These are phyloP conservation scores for Schlechtendalia chinensis DNA, from an alignment of 1,140 invertebrate species.

Conservation along the genomic window DNA sequence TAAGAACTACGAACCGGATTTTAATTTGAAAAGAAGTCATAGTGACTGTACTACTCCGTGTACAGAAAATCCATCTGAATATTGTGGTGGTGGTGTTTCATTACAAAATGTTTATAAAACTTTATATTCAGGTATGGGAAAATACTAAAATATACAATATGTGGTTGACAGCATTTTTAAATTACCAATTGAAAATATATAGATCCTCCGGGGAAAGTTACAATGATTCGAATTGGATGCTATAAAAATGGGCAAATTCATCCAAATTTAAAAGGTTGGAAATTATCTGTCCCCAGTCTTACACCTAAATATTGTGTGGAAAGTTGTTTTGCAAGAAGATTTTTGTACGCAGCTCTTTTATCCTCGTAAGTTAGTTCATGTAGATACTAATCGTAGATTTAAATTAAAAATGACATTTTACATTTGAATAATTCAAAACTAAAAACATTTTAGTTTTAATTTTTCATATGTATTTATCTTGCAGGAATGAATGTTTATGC, in stretches of 20 bases:
- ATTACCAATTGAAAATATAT: background rate
- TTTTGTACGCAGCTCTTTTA: constrained; percentile 22
- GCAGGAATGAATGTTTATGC: constrained; percentile 12
- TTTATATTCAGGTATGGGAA: constrained; percentile 17
- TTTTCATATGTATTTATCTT: background rate
- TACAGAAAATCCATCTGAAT: constrained; percentile 47
- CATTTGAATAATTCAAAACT: too few species aligned
- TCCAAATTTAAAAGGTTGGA: constrained; percentile 30
- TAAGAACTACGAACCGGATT: background rate
- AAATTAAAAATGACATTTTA: background rate
- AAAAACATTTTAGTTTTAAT: too few species aligned
- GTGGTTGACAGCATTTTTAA: too few species aligned
- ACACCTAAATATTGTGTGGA: constrained; percentile 24
- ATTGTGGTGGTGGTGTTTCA: constrained; percentile 52
- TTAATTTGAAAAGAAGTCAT: constrained; percentile 12
- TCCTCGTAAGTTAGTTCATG: constrained; percentile 36
- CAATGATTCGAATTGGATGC: background rate
- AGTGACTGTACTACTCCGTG: constrained; percentile 50
- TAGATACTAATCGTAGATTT: background rate
- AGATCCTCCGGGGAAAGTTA: background rate
- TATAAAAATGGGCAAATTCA: constrained; percentile 6
- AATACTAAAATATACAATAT: too few species aligned
- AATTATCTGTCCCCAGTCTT: background rate
- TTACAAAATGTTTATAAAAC: constrained; percentile 51
- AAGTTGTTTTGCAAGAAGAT: constrained; percentile 4